These are phyloP conservation scores for Epizoanthus rinbou DNA, from an alignment of 92 coral and sea anemone species.

Conservation along the genomic window DNA sequence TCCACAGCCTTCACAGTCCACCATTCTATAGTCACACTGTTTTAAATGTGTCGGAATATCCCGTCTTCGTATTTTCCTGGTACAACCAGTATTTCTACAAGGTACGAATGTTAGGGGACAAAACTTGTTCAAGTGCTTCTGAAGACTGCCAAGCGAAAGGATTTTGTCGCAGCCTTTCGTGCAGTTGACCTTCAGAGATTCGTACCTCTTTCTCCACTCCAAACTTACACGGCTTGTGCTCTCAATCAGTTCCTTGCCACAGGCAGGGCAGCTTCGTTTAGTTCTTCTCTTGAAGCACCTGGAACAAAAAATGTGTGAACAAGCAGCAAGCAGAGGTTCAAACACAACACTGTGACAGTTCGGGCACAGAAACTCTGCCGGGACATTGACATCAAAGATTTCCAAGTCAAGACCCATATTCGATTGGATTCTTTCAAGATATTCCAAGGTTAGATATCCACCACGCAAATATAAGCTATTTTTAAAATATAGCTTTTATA, in stretches of 20 bases:
- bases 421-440: background rate
- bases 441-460: too few relatives aligned
- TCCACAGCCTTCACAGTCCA: conserved; percentile 87
- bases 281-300: conserved; percentile 78
- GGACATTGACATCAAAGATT: conserved; percentile 73
- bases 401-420: conserved; percentile 87
- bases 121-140: conserved; percentile 58
- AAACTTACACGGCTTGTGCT: conserved; percentile 48
- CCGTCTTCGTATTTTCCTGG: conserved; percentile 63
- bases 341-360: conserved; percentile 81
- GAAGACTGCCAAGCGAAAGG: conserved; percentile 57
- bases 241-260: conserved; percentile 55
- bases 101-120: conserved; percentile 74
- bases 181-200: conserved; percentile 71
- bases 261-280: conserved; percentile 79
- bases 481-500: too few relatives aligned
- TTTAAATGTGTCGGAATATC: conserved; percentile 64
- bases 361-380: conserved; percentile 77
- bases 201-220: conserved; percentile 74
- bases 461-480: background rate
- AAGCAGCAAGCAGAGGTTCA: conserved; percentile 71
- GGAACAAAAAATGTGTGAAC: conserved; percentile 80
- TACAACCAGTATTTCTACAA: conserved; percentile 85
- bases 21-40: conserved; percentile 72
- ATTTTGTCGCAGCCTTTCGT: conserved; percentile 83